Evolutionary conservation across 2,113 vertebrate species (phyloP).

Genomic region (Conger conger): DNA sequence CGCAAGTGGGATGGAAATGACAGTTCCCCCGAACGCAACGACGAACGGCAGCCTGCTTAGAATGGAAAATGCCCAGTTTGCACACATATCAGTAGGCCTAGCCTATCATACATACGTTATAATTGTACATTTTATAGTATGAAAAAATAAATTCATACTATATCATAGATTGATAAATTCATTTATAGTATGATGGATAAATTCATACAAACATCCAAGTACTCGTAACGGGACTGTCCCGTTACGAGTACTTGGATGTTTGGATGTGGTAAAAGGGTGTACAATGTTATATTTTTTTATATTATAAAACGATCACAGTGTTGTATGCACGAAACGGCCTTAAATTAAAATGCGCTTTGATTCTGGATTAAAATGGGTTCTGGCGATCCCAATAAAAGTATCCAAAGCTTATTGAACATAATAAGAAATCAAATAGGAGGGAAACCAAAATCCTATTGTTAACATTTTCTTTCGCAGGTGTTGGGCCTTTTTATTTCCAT

Average conservation of each 20-base stretch:
- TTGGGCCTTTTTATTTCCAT: background rate
- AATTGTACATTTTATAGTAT: background rate
- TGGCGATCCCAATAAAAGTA: background rate
- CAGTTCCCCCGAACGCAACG: background rate
- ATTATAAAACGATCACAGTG: no score
- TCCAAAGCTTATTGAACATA: background rate
- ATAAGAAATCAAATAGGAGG: background rate
- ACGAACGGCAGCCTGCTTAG: background rate
- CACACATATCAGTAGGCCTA: background rate
- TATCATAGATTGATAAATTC: no score
- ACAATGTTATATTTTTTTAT: no score
- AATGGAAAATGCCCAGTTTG: background rate
- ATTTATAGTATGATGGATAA: no score
- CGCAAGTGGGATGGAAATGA: background rate
- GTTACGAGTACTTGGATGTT: no score
- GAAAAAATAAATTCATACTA: no score
- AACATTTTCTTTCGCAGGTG: background rate
- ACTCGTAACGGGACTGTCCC: no score
- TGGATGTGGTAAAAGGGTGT: no score
- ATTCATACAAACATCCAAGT: no score
- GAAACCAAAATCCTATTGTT: background rate
- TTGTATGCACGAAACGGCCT: no score
- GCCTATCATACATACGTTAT: background rate
- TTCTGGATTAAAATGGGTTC: background rate
- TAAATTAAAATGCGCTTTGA: background rate